A percentile compares a stretch with the other conserved stretches of the same genome.
Conservation (phyloP, 2,113 vertebrate species). For the Nibea coibor region DNA sequence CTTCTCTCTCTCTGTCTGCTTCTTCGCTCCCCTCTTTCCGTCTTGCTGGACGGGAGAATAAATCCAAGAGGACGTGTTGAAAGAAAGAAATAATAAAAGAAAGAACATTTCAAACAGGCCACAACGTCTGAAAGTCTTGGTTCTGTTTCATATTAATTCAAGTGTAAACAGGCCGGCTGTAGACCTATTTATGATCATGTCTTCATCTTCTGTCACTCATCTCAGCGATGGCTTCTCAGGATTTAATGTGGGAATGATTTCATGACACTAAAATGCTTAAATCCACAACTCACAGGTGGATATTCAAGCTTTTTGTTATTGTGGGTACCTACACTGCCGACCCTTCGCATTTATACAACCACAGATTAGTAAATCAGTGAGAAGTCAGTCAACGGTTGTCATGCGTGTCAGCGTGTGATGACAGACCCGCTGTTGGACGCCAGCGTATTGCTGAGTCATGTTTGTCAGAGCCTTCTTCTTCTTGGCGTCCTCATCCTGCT, state of each 20-base stretch:
- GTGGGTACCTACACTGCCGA: background rate
- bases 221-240: background rate
- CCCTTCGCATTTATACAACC: background rate
- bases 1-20: constrained; percentile 95
- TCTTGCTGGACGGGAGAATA: constrained; percentile 84
- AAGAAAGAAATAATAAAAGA: background rate
- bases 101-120: background rate
- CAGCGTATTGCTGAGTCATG: constrained; percentile 81
- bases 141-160: background rate
- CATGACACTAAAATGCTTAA: background rate
- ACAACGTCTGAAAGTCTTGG: constrained; percentile 3
- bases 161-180: background rate
- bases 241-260: background rate
- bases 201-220: background rate
- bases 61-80: background rate
- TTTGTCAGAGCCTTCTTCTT: constrained; percentile 85
- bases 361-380: background rate
- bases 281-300: background rate
- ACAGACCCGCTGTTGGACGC: constrained; percentile 82
- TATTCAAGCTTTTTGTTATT: background rate
- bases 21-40: constrained; percentile 89
- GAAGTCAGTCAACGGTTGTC: background rate
- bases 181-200: background rate
- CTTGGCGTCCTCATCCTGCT: constrained; percentile 80
- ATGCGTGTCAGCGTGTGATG: background rate